Conservation (phyloP, 2,113 vertebrate species). For the Caranx melampygus region DNA sequence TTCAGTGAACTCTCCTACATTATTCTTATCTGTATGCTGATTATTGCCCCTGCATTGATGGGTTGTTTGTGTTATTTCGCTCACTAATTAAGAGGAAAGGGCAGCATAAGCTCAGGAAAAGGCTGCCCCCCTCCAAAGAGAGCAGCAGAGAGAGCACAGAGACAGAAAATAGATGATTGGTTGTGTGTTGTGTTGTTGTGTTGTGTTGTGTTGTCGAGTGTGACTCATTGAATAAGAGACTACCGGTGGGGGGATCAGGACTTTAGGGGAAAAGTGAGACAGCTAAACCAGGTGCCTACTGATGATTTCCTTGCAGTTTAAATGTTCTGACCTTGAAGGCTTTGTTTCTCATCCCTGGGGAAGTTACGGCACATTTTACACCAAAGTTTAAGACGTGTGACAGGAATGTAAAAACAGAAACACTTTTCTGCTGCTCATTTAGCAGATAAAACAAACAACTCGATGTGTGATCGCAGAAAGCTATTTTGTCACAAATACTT, state of each 20-base stretch:
- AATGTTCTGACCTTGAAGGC: slow-evolving; percentile 22
- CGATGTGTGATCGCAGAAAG: slow-evolving; percentile 2
- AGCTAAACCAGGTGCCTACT: slow-evolving; percentile 3
- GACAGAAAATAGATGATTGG: slow-evolving; percentile 19
- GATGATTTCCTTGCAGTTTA: slow-evolving; percentile 7
- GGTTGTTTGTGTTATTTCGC: slow-evolving; percentile 56
- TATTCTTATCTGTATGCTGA: slow-evolving; percentile 28
- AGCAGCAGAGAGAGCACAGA: slow-evolving; percentile 16
- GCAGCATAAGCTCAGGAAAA: slow-evolving; percentile 39
- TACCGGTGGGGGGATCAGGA: slow-evolving; percentile 2
- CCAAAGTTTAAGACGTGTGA: slow-evolving; percentile 7
- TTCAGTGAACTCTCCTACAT: slow-evolving; percentile 33
- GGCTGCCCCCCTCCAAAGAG: slow-evolving; percentile 34
- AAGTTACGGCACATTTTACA: slow-evolving; percentile 3
- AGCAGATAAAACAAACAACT: not conserved
- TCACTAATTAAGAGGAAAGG: slow-evolving; percentile 67
- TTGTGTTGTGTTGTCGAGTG: not conserved
- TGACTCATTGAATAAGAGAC: slow-evolving; percentile 22
- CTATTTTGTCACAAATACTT: not conserved
- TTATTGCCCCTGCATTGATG: slow-evolving; percentile 26
- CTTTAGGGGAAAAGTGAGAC: not conserved
- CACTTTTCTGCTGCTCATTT: not conserved
- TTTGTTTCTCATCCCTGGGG: slow-evolving; percentile 3
- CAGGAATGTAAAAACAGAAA: slow-evolving; percentile 25
- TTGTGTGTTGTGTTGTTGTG: slow-evolving; percentile 19